These are phyloP conservation scores for Atopsyche davidsoni DNA, from an alignment of 1,140 invertebrate species.

Conservation along the genomic window DNA sequence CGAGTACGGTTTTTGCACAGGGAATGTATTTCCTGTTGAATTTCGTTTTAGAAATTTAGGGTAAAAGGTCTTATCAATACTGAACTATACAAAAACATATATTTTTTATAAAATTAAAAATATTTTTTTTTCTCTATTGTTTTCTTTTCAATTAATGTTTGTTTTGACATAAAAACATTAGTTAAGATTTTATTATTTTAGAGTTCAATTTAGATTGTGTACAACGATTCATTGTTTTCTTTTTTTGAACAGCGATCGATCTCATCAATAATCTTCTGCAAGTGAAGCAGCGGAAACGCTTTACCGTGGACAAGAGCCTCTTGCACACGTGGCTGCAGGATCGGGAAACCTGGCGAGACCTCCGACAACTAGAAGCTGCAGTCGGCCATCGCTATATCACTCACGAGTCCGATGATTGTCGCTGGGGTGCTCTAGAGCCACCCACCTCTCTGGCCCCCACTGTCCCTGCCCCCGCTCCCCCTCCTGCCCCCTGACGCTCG, in stretches of 20 bases:
- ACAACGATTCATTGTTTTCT: constrained; percentile 31
- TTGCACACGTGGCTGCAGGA: constrained; percentile 93
- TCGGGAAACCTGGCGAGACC: constrained; percentile 92
- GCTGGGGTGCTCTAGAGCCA: constrained; percentile 73
- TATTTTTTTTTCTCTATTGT: too few species aligned
- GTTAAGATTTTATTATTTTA: neutral
- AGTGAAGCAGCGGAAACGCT: constrained; percentile 96
- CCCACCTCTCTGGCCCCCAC: too few species aligned
- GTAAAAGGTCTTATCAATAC: too few species aligned
- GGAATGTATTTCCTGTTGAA: too few species aligned
- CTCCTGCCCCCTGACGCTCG: constrained; percentile 22
- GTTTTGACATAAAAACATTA: too few species aligned
- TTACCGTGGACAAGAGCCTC: constrained; percentile 94
- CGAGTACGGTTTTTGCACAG: too few species aligned
- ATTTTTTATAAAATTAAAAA: too few species aligned
- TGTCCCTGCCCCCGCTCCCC: constrained; percentile 40
- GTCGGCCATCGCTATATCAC: constrained; percentile 87
- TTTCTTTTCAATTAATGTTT: too few species aligned
- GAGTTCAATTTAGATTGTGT: constrained; percentile 7
- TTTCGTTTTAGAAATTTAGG: too few species aligned
- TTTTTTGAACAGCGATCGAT: constrained; percentile 87
- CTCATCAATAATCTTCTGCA: constrained; percentile 96
- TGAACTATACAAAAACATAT: too few species aligned
- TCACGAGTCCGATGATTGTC: constrained; percentile 90
- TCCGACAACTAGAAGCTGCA: constrained; percentile 79